phyloP scores from a whole-genome alignment of 2,888 invertebrate species.

The Gisinianus flammeolus region DNA sequence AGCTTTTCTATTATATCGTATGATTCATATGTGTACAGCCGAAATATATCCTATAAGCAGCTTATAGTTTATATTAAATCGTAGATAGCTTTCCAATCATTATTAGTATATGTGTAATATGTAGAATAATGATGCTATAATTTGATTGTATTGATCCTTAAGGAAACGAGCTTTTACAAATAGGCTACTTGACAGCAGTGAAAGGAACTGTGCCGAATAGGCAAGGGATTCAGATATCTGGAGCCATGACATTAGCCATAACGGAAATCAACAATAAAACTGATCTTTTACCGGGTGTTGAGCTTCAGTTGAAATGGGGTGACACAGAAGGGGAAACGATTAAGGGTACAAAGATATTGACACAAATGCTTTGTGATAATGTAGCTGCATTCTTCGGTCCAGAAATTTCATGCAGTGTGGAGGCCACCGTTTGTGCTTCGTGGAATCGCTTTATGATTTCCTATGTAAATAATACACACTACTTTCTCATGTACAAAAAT shows the following conservation, averaged over 20 bases:
- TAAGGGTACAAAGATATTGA: slow-evolving; percentile 79
- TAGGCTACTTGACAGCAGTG: slow-evolving; percentile 85
- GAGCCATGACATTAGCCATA: slow-evolving; percentile 87
- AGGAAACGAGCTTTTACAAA: slow-evolving; percentile 65
- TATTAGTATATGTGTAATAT: too few species aligned
- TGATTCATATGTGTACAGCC: too few species aligned
- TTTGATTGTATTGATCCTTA: not conserved
- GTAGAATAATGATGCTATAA: not conserved
- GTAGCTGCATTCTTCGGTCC: slow-evolving; percentile 94
- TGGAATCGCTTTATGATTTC: slow-evolving; percentile 96
- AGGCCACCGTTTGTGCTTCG: slow-evolving; percentile 91
- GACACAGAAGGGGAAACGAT: slow-evolving; percentile 85
- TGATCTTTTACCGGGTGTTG: slow-evolving; percentile 75
- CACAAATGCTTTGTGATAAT: slow-evolving; percentile 85
- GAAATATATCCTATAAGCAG: too few species aligned
- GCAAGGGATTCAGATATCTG: slow-evolving; percentile 81
- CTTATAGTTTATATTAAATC: too few species aligned
- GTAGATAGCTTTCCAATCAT: not conserved
- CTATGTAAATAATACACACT: slow-evolving; percentile 77
- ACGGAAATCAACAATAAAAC: slow-evolving; percentile 74
- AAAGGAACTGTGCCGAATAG: slow-evolving; percentile 77
- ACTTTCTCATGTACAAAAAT: too few species aligned
- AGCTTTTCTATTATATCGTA: too few species aligned
- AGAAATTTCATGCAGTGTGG: slow-evolving; percentile 91
- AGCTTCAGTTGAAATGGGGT: slow-evolving; percentile 74